A percentile compares a stretch with the other conserved stretches of the same genome.
phyloP scores from a whole-genome alignment of 2,113 vertebrate genomes.

The Peromyscus leucopus region DNA sequence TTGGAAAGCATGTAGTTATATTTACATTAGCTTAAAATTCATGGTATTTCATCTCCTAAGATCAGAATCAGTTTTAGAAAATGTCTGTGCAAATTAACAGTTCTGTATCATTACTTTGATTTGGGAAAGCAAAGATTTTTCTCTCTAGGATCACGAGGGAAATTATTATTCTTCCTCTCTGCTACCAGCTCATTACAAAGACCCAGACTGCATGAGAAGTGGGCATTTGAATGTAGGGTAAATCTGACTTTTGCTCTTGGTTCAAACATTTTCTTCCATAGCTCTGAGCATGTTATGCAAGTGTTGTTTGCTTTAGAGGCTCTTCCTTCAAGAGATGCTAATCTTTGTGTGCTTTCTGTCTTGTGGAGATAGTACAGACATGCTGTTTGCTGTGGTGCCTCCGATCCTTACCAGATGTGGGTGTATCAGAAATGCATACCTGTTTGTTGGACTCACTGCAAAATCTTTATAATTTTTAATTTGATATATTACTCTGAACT shows the following conservation, averaged over 20 bases:
- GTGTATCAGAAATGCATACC: neutral
- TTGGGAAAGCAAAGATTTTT: conserved; percentile 48
- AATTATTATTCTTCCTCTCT: neutral
- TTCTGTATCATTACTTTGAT: conserved; percentile 52
- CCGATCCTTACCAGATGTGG: neutral
- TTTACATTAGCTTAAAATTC: conserved; percentile 53
- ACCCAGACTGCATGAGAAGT: neutral
- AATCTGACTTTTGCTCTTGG: conserved; percentile 21
- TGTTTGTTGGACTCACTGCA: conserved; percentile 28
- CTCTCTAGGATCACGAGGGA: conserved; percentile 9
- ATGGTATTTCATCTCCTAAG: conserved; percentile 41
- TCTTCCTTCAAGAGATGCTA: conserved; percentile 33
- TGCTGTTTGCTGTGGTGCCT: neutral
- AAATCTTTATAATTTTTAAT: conserved; percentile 7
- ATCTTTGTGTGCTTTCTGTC: conserved; percentile 9
- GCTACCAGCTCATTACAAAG: neutral
- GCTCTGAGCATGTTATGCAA: conserved; percentile 38
- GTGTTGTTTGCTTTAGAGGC: neutral
- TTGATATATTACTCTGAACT: conserved; percentile 1
- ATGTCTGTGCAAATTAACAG: conserved; percentile 9
- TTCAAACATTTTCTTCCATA: conserved; percentile 28
- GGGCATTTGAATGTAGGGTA: neutral
- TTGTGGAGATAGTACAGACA: neutral
- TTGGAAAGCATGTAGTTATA: neutral
- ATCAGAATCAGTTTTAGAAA: conserved; percentile 49